Percentiles rank a stretch among this genome's conserved stretches.
These are phyloP conservation scores for Percina caprodes DNA, from an alignment of 2,113 vertebrate genomes.

Conservation along the genomic window DNA sequence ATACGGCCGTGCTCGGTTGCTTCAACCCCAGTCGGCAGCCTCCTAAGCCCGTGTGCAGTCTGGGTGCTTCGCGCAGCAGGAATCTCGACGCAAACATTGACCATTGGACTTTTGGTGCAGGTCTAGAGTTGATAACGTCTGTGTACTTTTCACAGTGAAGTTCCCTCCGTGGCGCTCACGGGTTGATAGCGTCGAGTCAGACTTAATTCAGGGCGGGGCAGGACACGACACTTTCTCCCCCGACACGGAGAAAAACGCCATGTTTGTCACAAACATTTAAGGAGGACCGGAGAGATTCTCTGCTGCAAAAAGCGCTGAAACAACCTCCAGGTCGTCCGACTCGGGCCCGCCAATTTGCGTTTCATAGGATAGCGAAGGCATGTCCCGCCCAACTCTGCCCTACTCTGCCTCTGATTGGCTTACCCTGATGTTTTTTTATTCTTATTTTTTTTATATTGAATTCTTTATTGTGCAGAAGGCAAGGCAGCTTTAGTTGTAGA, in stretches of 20 bases:
- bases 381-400: too few species aligned
- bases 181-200: conserved; percentile 45
- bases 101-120: conserved; percentile 51
- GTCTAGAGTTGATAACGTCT: conserved; percentile 10
- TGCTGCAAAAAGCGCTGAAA: not conserved
- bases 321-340: not conserved
- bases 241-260: conserved; percentile 24
- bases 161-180: conserved; percentile 23
- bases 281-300: conserved; percentile 58
- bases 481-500: too few species aligned
- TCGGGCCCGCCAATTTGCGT: too few species aligned
- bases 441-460: too few species aligned
- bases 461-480: too few species aligned
- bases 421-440: too few species aligned
- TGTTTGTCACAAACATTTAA: conserved; percentile 65
- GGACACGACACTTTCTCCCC: not conserved
- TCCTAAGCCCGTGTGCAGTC: conserved; percentile 20
- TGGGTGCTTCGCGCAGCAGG: conserved; percentile 22
- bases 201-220: conserved; percentile 62
- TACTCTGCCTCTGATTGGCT: too few species aligned
- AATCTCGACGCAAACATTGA: conserved; percentile 27
- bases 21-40: not conserved
- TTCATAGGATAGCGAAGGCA: too few species aligned
- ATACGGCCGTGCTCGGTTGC: not conserved
- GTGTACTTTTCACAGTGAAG: conserved; percentile 57